Percentiles rank a stretch among this genome's conserved stretches.
These are phyloP conservation scores for Cosmopolites sordidus DNA, from an alignment of 2,888 invertebrate species.

Conservation along the genomic window DNA sequence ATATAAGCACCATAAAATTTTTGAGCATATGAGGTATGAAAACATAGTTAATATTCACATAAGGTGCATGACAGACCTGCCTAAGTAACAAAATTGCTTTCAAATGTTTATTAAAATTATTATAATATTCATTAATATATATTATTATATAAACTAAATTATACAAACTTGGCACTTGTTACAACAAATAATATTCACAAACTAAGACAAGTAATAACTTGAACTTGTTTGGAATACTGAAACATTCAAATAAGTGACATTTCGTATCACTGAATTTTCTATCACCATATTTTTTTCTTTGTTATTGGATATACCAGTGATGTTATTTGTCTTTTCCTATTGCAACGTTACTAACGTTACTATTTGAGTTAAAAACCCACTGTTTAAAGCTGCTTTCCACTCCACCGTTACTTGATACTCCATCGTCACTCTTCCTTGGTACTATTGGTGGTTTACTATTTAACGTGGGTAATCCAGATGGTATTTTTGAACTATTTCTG, in stretches of 20 bases:
- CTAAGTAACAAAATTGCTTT: no score
- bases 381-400: conserved; percentile 45
- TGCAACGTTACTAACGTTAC: conserved; percentile 44
- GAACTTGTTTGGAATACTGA: neutral
- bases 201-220: neutral
- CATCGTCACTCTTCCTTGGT: conserved; percentile 48
- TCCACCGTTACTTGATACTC: conserved; percentile 39
- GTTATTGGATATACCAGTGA: no score
- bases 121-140: no score
- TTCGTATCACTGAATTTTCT: no score
- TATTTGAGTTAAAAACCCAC: conserved; percentile 47
- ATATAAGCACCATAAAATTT: neutral
- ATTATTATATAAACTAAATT: neutral
- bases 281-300: conserved; percentile 1
- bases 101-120: no score
- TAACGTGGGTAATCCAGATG: conserved; percentile 45
- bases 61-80: no score
- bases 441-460: conserved; percentile 49
- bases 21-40: neutral
- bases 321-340: conserved; percentile 40
- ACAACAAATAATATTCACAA: neutral
- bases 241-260: neutral
- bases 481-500: conserved; percentile 55
- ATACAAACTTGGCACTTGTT: neutral
- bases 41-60: no score